Conservation (phyloP, 2,888 invertebrate species). For the Apodemia duryi region DNA sequence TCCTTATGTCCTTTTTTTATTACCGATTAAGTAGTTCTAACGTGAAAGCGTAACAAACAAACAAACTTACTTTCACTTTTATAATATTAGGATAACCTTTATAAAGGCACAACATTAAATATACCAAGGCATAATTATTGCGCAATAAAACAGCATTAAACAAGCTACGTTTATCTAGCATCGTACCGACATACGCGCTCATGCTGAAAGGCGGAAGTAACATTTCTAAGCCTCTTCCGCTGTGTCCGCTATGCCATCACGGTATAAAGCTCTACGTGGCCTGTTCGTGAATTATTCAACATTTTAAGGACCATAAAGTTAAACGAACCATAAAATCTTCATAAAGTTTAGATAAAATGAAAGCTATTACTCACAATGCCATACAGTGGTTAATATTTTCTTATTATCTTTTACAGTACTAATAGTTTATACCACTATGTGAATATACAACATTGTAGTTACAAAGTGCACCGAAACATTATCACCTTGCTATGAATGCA, state of each 20-base stretch:
- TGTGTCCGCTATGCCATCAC: constrained; percentile 1
- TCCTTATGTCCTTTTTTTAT: too few relatives aligned
- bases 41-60: too few relatives aligned
- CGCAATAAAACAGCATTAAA: background rate
- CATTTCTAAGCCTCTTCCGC: background rate
- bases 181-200: constrained; percentile 3
- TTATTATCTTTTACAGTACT: background rate
- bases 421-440: background rate
- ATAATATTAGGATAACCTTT: too few relatives aligned
- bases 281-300: background rate
- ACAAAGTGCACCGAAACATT: background rate
- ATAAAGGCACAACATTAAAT: background rate
- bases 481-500: background rate
- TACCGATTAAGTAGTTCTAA: too few relatives aligned
- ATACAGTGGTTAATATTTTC: background rate
- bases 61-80: too few relatives aligned
- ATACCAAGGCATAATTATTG: background rate
- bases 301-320: background rate
- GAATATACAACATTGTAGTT: background rate
- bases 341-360: background rate
- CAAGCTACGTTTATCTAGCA: background rate
- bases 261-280: background rate
- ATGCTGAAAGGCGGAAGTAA: constrained; percentile 7
- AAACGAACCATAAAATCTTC: background rate
- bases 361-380: too few relatives aligned